phyloP scores from a whole-genome alignment of 2,888 invertebrate genomes.

The Arctia plantaginis region DNA sequence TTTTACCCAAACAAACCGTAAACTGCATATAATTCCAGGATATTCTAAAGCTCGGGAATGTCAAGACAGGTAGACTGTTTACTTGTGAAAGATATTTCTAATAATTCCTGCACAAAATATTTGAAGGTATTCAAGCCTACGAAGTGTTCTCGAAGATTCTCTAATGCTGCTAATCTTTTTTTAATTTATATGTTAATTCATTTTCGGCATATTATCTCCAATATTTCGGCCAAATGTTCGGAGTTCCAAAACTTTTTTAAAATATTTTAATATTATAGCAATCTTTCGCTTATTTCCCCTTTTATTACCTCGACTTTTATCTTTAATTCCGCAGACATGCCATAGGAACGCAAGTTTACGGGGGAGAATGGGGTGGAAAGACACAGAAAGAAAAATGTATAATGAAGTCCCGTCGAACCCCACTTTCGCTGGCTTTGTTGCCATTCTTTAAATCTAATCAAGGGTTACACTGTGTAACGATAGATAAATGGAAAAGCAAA shows the following conservation, averaged over 20 bases:
- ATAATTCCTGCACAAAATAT: conserved; percentile 54
- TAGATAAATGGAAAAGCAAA: conserved; percentile 46
- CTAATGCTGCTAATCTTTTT: conserved; percentile 67
- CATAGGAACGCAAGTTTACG: conserved; percentile 69
- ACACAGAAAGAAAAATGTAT: conserved; percentile 69
- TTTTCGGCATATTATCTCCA: conserved; percentile 66
- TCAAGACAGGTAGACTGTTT: conserved; percentile 37
- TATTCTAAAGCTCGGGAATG: conserved; percentile 29
- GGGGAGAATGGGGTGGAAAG: conserved; percentile 61
- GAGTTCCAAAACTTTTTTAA: conserved; percentile 60
- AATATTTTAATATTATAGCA: conserved; percentile 71
- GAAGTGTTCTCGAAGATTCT: conserved; percentile 52
- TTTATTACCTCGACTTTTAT: conserved; percentile 72
- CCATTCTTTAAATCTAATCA: conserved; percentile 74
- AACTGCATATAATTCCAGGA: conserved; percentile 22
- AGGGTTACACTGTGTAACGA: conserved; percentile 58
- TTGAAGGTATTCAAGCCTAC: conserved; percentile 41
- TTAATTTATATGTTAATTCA: conserved; percentile 74
- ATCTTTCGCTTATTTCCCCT: conserved; percentile 67
- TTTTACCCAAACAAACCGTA: conserved; percentile 20
- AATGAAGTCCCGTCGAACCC: conserved; percentile 71
- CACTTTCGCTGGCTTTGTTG: conserved; percentile 65
- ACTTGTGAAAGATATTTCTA: conserved; percentile 31
- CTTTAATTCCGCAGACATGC: conserved; percentile 72
- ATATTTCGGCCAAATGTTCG: conserved; percentile 61